Base-by-base conservation (phyloP, 1,140 invertebrate genomes). In the Platyscapa corneri region DNA sequence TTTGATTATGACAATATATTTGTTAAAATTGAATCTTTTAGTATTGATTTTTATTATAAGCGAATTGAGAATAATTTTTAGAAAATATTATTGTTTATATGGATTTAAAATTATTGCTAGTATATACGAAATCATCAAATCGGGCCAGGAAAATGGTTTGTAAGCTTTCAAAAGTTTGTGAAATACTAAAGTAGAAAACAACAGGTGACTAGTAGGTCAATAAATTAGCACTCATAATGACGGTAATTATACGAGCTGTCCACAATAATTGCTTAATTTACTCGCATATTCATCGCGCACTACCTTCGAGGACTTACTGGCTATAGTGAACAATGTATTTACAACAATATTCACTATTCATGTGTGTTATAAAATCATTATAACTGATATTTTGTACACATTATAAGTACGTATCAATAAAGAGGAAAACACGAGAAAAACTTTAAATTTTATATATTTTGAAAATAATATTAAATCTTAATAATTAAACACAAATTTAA, bases 221-320 rank as follows among this genome's bases (percentile, higher is more conserved):
- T 91, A 89, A 90, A 90, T 90, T 89, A 89, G 85, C 86, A 76
- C 88, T 87, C 79, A 89, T 92, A 90, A 91, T 90, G 86, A 88
- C 53, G 83, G 88, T 90, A 90, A 90, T 91, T 89, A 88, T 65
- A 12, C 27, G 42, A 88, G 82, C 86, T 56, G 84, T 81, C 79
- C 80, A 18, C 86, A 77, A 88, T 88, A 88, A 90, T 89, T 89
- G 86, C 88, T 89, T 90, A 87, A 90, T 90, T 89, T 90, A n/a
- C n/a, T n/a, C n/a, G n/a, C n/a, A 89, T 90, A 82, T 53, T 49
- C 3, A 53, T 27, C n/a, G 30, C 30, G 30, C 65, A 34, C 10
- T 76, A 16, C 3, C 18, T 53, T 18, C n/a, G n/a, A 34, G 1
- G 27, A 10, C 70, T 74, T 42, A 74, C 70, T 18, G 12, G 16